Percentiles rank a stretch among this genome's conserved stretches.
Evolutionary conservation across 2,113 vertebrate genomes (phyloP).

Genomic region (Nycticorax nycticorax): DNA sequence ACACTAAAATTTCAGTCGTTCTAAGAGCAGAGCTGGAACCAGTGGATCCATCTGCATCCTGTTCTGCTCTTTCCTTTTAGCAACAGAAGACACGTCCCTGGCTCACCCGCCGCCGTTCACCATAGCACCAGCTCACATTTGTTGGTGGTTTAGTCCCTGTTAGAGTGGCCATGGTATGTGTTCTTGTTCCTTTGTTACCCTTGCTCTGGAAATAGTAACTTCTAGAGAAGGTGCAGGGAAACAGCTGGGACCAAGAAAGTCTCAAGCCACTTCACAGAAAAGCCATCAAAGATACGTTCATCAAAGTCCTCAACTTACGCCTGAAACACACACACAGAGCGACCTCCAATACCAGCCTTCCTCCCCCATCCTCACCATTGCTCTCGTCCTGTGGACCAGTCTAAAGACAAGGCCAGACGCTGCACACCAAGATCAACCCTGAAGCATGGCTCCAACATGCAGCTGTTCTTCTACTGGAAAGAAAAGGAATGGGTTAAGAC

Average conservation of each 20-base stretch:
- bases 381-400: constrained; percentile 90
- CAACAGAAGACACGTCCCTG: not conserved
- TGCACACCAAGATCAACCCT: constrained; percentile 74
- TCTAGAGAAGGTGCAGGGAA: not conserved
- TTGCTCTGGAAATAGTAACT: not conserved
- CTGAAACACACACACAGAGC: not conserved
- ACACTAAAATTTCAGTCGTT: not conserved
- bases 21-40: not conserved
- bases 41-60: not conserved
- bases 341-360: not conserved
- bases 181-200: not conserved
- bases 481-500: not conserved
- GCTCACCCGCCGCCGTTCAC: not conserved
- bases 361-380: constrained; percentile 75
- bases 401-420: constrained; percentile 87
- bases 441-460: constrained; percentile 73
- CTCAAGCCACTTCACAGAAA: not conserved
- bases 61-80: not conserved
- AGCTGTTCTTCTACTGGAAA: constrained; percentile 81
- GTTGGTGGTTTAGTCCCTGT: not conserved
- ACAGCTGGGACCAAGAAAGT: not conserved
- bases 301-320: not conserved
- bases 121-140: not conserved
- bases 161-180: not conserved
- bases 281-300: not conserved